Base-by-base conservation (phyloP, 2,113 vertebrate genomes). In the Plectropomus leopardus region DNA sequence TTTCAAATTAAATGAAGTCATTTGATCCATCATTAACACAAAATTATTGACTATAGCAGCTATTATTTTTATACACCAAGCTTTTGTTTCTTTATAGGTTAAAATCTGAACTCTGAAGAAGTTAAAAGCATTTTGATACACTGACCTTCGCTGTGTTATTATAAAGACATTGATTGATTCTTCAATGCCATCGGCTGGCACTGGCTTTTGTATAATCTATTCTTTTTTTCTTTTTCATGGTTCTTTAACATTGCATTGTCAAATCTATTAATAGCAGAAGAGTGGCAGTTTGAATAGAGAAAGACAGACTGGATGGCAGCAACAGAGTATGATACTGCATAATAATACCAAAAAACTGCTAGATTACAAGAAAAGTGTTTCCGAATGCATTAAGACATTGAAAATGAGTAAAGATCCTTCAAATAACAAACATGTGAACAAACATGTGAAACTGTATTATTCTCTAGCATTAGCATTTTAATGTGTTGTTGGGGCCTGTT, bases 221-320 rank as follows among this genome's bases (percentile, higher is more conserved):
- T 65, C 28, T 53, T 32, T 50, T 7, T 48, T 28, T 32, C 4
- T 48, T 55, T 42, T 4, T 70, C 48, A 30, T 26, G 61, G 55
- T 36, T 68, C n/a, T 45, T 48, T 63, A 32, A 50, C 23, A 64
- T 19, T 48, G 6, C 23, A 7, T 60, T 78, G 40, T 75, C 42
- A 76, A 48, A 47, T 61, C n/a, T 63, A 40, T 68, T 59, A 61
- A 61, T 77, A 73, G 47, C 7, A 3, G 26, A 70, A 36, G 7
- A 45, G 36, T 10, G 16, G n/a, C 44, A 76, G 65, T 73, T 44
- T 63, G 36, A 70, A 26, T 14, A 28, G 28, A 28, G 24, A 32
- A 17, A 32, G 10, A 54, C 5, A 30, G 7, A 53, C 48, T 47
- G 21, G 3, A 32, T 15, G 53, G 8, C 50, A 54, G 24, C 6